A percentile compares a stretch with the other conserved stretches of the same genome.
Conservation (phyloP, 2,113 vertebrate genomes). For the Xyliphius kryptos region DNA sequence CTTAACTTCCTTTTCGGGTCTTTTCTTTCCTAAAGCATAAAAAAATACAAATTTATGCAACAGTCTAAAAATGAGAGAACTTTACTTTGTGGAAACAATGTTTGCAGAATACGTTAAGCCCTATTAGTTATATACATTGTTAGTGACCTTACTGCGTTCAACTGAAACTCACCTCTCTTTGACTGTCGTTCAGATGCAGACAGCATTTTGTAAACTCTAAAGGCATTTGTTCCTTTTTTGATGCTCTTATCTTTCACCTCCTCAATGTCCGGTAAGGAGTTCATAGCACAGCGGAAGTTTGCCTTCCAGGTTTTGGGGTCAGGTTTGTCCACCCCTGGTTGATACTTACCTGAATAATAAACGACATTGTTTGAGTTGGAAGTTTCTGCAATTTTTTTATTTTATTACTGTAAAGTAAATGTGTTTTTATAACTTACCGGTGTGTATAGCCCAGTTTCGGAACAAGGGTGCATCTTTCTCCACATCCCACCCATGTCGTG, state of each 20-base stretch:
- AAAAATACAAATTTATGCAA: neutral
- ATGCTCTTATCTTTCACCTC: conserved; percentile 87
- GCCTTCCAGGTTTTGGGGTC: conserved; percentile 90
- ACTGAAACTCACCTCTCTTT: conserved; percentile 78
- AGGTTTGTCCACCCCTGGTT: conserved; percentile 76
- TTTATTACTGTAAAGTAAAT: no score
- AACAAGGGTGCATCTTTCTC: conserved; percentile 85
- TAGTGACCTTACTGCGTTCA: no score
- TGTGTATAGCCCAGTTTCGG: conserved; percentile 85
- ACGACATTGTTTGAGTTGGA: neutral
- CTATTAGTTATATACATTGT: neutral
- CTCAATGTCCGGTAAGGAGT: conserved; percentile 83
- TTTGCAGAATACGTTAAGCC: neutral
- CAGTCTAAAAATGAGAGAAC: neutral
- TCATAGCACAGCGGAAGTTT: conserved; percentile 86
- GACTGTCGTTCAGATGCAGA: conserved; percentile 77
- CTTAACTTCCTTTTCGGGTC: conserved; percentile 57
- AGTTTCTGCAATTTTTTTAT: no score
- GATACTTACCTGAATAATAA: conserved; percentile 73
- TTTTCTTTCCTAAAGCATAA: conserved; percentile 60
- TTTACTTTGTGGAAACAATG: neutral
- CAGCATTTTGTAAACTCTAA: conserved; percentile 94
- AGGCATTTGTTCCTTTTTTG: conserved; percentile 98
- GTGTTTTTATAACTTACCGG: conserved; percentile 61
- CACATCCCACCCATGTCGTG: conserved; percentile 83